Base-by-base conservation (phyloP, 2,888 invertebrate genomes). In the Nomada hirtipes region DNA sequence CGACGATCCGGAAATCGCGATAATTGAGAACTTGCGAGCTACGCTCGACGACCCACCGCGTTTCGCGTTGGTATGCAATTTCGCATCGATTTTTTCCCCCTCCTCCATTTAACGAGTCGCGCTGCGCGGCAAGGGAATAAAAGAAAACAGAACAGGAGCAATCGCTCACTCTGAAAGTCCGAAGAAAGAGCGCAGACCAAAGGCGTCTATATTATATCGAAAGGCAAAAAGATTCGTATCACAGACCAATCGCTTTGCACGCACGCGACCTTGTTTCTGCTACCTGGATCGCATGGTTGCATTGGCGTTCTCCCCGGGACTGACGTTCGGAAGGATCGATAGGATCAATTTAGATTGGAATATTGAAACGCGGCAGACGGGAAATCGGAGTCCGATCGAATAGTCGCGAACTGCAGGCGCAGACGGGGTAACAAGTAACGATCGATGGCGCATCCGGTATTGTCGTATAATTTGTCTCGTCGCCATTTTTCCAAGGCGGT, bases 1-100 rank as follows among this genome's bases (percentile, higher is more conserved):
- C 55, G 83, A 80, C 64, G 65, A 85, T 72, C 76, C 69, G 69
- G 70, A 78, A 80, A 79, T 44, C 74, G 63, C 64, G 50, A 68
- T 86, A 86, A 86, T 86, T 80, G 70, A 86, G 71, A 85, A 83
- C 79, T 83, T 78, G 60, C 79, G 29, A 59, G 60, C 70, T 70
- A 73, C 42, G 65, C 63, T 26, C 36, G 7, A 7, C 29, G n/a
- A 18, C 18, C 36, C 13, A 7, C 15, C n/a, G 18, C 50, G 36
- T 67, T 59, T 42, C 59, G 23, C 42, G 26, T 15, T 36, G 23
- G 18, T 26, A 15, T 50, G 26, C 53, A 53, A 47, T 20, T 71
- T 71, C 15, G n/a, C 42, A 4, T 18, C 2, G 13, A 0, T 9
- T 53, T 11, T 0, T 36, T 50, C 2, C 29, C 23, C 3, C 29